Base-by-base conservation (phyloP, 1,140 invertebrate genomes). In the Drosophila asahinai region DNA sequence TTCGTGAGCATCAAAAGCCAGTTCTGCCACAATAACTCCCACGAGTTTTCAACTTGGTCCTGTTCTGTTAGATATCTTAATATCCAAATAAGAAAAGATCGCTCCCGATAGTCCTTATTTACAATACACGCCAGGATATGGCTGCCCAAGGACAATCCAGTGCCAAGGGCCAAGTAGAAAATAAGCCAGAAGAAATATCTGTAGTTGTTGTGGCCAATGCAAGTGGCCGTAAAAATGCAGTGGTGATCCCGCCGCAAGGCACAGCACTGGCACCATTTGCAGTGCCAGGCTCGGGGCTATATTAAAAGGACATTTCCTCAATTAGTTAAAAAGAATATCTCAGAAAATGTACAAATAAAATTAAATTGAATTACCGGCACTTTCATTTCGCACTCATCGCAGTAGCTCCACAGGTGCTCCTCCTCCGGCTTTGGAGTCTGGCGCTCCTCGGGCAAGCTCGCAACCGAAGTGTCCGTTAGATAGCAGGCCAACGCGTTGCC, bases 241-340 rank as follows among this genome's bases (percentile, higher is more conserved):
- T 99, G 98, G 93, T 99, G 98, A 93, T 99, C 98, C 77, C 98
- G 94, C 92, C 98, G 98, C n/a, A 98, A 91, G 45, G 99, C 96
- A 90, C 98, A 99, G n/a, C 93, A 90, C 72, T 94, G 92, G 86
- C 98, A 99, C 49, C 94, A 94, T 47, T 94, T 93, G 89, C 98
- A 99, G 92, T 99, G 98, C 95, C 97, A 98, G 5, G 98, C 95
- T 62, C 98, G 94, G 11, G 97, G 97, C 33, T 71, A 30, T 43
- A 14, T 5, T 3, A 6, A 9, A 63, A 8, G 17, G 17, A 22
- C 17, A 25, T 5, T 12, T n/a, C 6, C 8, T 3, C 2, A 11
- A 17, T 12, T 22, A 14, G 15, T 11, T 12, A 22, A 38, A 40
- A 22, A 22, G 1, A 22, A 22, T 22, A 22, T 22, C 22, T 3